Evolutionary conservation across 2,797 vertebrate genomes (phyloP).

Genomic region (Mormyrops attenuatus): DNA sequence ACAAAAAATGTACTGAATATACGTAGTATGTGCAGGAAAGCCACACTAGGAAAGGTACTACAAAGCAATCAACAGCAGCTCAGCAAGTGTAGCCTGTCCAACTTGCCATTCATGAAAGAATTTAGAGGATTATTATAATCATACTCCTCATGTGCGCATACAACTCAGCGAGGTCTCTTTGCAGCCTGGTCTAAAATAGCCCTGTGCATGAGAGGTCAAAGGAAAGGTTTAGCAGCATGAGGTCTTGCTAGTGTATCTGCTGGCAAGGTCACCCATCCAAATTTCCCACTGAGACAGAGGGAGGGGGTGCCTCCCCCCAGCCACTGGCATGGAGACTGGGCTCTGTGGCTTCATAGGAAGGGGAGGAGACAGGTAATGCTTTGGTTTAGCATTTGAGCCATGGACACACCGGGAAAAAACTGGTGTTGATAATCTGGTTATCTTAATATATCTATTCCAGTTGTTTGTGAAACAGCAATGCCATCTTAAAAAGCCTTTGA

Average conservation of each 20-base stretch:
- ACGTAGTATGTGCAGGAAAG: background rate
- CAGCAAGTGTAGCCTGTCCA: background rate
- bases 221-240: background rate
- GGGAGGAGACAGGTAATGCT: background rate
- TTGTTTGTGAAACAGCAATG: constrained; percentile 16
- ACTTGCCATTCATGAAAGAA: background rate
- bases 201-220: background rate
- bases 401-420: background rate
- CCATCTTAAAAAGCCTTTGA: constrained; percentile 23
- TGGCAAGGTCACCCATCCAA: background rate
- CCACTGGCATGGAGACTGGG: background rate
- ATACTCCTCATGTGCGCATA: background rate
- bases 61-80: background rate
- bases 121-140: background rate
- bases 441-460: constrained; percentile 19
- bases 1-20: background rate
- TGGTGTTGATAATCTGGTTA: background rate
- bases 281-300: background rate
- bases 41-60: background rate
- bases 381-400: background rate
- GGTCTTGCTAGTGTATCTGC: background rate
- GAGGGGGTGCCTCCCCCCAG: background rate
- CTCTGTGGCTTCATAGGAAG: background rate
- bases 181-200: background rate
- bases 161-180: background rate